phyloP scores from a whole-genome alignment of 2,797 vertebrate genomes.

The Dicrostonyx torquatus region DNA sequence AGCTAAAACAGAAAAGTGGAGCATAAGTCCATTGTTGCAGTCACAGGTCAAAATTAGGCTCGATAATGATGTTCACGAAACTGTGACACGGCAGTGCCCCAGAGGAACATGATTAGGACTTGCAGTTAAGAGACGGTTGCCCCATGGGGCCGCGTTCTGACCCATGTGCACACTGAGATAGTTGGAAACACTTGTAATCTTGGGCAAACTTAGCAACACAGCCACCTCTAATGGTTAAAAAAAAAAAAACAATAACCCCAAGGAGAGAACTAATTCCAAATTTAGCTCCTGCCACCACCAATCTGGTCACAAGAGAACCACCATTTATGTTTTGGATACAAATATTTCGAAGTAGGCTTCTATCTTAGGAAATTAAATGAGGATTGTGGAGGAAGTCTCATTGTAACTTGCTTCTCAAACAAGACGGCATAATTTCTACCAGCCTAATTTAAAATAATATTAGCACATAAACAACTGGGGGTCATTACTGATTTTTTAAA shows the following conservation, averaged over 20 bases:
- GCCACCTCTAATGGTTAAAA: constrained; percentile 44
- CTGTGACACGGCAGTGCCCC: constrained; percentile 37
- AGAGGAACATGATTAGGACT: constrained; percentile 46
- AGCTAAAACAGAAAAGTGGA: constrained; percentile 34
- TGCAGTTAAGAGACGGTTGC: constrained; percentile 22
- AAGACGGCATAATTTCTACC: not conserved
- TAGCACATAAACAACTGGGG: not conserved
- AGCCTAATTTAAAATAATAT: not conserved
- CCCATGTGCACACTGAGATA: constrained; percentile 57
- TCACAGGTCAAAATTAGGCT: constrained; percentile 31
- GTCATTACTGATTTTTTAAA: not conserved
- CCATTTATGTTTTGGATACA: constrained; percentile 46
- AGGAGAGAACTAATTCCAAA: constrained; percentile 36
- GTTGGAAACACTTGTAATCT: constrained; percentile 60
- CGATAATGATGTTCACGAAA: constrained; percentile 49
- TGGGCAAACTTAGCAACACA: constrained; percentile 58
- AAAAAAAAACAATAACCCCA: constrained; percentile 4
- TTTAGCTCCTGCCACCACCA: not conserved
- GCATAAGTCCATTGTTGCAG: constrained; percentile 57
- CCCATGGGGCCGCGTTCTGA: constrained; percentile 52
- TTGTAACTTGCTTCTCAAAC: not conserved
- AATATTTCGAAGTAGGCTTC: constrained; percentile 51
- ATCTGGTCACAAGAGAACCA: constrained; percentile 38
- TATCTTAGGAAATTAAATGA: constrained; percentile 13
- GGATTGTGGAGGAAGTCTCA: not conserved